These are phyloP conservation scores for Lacanobia wlatinum DNA, from an alignment of 2,888 invertebrate genomes.

Conservation along the genomic window DNA sequence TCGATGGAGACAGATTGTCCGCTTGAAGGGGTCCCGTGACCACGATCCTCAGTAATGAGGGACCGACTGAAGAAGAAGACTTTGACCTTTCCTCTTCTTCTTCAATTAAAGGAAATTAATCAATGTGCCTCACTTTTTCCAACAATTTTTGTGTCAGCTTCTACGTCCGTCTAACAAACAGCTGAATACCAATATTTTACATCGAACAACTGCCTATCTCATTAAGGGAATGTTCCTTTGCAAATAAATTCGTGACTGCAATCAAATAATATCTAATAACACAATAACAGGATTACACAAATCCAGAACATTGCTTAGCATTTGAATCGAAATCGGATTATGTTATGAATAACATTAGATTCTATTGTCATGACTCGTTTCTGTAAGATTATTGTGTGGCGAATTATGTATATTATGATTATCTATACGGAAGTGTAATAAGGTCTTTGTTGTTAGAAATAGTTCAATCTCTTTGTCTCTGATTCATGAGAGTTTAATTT, in stretches of 20 bases:
- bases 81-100: background rate
- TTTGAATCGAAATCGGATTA: constrained; percentile 46
- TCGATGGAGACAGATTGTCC: too few species aligned
- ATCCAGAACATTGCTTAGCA: constrained; percentile 25
- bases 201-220: background rate
- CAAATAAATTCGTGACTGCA: constrained; percentile 37
- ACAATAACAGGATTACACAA: constrained; percentile 48
- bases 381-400: constrained; percentile 30
- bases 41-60: too few species aligned
- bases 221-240: background rate
- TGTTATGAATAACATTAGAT: constrained; percentile 42
- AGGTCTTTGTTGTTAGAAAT: constrained; percentile 1
- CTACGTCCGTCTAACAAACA: background rate
- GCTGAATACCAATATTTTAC: background rate
- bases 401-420: constrained; percentile 33
- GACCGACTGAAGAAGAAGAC: too few species aligned
- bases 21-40: too few species aligned
- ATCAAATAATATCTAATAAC: constrained; percentile 23
- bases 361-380: constrained; percentile 34
- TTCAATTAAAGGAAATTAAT: background rate
- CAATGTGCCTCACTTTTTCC: background rate
- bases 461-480: background rate
- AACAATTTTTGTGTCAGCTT: background rate
- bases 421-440: constrained; percentile 13
- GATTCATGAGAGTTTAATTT: background rate